Base-by-base conservation (phyloP, 1,140 invertebrate genomes). In the Lerema accius region DNA sequence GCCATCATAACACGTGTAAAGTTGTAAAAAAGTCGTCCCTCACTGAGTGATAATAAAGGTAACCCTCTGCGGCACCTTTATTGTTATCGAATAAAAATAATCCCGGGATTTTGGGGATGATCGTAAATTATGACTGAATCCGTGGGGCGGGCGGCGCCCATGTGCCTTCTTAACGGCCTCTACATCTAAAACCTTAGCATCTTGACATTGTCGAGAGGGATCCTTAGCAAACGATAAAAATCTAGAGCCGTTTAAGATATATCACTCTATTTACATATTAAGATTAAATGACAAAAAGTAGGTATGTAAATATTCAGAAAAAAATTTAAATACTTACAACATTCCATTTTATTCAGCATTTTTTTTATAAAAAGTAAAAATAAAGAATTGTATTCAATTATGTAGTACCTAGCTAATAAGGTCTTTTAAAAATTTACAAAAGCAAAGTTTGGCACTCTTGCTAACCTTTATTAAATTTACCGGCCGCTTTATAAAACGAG, bases 51-150 rank as follows among this genome's bases (percentile, higher is more conserved):
- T 90, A 90, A 88, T 89, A 89, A 90, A 87, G 84, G 84, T 82
- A 82, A 90, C 81, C 83, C 88, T 83, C 80, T 62, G 70, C 76
- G 78, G 78, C 65, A 86, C 84, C 84, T 89, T 89, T 90, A 89
- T 90, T 85, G 85, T 88, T 90, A 90, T 88, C 86, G 76, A 88
- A 90, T 90, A 89, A 90, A 90, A 89, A 88, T 90, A 89, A 90
- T 88, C 83, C 86, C 69, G 65, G 77, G 84, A 83, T 86, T 89
- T 84, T 86, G 85, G 51, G 82, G 86, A 86, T 86, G 86, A 82
- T 88, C 88, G 84, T 89, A 90, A 90, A 90, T 89, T 86, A 89
- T 82, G 84, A 78, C 78, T 67, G 80, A 77, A 78, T 80, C 72
- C 78, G 67, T 62, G 61, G 71, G 79, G 78, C 40, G 55, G 26